Evolutionary conservation across 2,797 vertebrate species (phyloP).

Genomic region (Yasuhikotakia modesta): DNA sequence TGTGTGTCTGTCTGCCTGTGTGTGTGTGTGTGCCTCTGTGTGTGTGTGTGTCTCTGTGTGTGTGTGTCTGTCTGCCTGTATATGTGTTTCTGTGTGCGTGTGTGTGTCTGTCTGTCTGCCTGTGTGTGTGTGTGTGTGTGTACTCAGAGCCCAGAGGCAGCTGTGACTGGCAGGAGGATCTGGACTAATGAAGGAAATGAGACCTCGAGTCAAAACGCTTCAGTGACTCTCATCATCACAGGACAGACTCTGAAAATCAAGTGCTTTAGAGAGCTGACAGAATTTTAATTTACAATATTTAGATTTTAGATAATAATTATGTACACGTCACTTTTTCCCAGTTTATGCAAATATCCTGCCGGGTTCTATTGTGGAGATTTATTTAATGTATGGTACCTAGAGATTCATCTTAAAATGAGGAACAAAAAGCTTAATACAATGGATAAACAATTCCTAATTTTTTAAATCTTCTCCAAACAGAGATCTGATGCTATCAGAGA

Average conservation of each 20-base stretch:
- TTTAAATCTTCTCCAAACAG: neutral
- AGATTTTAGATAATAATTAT: conserved; percentile 1
- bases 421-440: neutral
- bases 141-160: conserved; percentile 31
- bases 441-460: neutral
- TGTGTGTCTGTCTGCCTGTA: too few species aligned
- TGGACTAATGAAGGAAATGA: conserved; percentile 53
- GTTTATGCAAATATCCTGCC: neutral
- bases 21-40: too few species aligned
- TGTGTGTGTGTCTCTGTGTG: too few species aligned
- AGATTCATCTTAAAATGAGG: neutral
- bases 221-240: conserved; percentile 40
- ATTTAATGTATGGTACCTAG: neutral
- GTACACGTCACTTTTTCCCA: neutral
- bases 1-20: too few species aligned
- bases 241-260: conserved; percentile 5
- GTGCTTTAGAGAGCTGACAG: conserved; percentile 1
- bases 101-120: too few species aligned
- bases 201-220: conserved; percentile 25
- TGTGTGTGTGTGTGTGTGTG: too few species aligned
- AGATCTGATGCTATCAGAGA: conserved; percentile 7
- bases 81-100: too few species aligned
- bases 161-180: conserved; percentile 62
- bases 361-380: neutral
- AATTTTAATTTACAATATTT: conserved; percentile 6